A percentile compares a stretch with the other conserved stretches of the same genome.
Evolutionary conservation across 2,888 invertebrate species (phyloP).

Genomic region (Philopedon plagiatum): DNA sequence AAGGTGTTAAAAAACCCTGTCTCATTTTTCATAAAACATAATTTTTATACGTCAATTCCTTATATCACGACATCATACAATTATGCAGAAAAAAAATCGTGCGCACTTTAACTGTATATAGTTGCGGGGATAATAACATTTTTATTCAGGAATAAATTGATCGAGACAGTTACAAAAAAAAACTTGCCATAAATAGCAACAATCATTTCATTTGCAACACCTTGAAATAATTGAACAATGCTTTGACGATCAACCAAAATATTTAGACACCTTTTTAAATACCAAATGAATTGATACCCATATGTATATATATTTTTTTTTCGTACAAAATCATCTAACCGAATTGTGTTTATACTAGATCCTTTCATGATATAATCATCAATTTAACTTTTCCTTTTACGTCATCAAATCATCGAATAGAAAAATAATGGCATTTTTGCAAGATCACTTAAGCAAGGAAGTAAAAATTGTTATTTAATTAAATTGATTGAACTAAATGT

Average conservation of each 20-base stretch:
- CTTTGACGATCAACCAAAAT: conserved; percentile 13
- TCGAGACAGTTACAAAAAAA: background rate
- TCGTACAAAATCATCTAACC: conserved; percentile 7
- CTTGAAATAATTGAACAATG: conserved; percentile 13
- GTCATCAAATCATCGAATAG: conserved; percentile 14
- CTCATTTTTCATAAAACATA: background rate
- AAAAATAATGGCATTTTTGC: background rate
- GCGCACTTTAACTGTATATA: background rate
- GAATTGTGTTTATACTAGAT: conserved; percentile 14
- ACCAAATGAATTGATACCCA: background rate
- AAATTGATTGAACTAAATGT: background rate
- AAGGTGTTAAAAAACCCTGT: background rate
- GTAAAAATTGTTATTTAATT: conserved; percentile 9
- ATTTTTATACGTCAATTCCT: background rate
- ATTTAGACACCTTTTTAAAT: conserved; percentile 25
- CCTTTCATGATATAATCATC: conserved; percentile 16
- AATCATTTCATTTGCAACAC: conserved; percentile 14
- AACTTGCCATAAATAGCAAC: conserved; percentile 24
- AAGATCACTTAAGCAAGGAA: background rate
- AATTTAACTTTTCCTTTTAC: conserved; percentile 15
- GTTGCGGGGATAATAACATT: background rate
- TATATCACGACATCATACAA: background rate
- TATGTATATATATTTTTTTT: background rate
- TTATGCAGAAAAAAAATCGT: background rate
- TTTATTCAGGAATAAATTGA: background rate